phyloP scores from a whole-genome alignment of 2,888 invertebrate species.

The Dusona sp. region DNA sequence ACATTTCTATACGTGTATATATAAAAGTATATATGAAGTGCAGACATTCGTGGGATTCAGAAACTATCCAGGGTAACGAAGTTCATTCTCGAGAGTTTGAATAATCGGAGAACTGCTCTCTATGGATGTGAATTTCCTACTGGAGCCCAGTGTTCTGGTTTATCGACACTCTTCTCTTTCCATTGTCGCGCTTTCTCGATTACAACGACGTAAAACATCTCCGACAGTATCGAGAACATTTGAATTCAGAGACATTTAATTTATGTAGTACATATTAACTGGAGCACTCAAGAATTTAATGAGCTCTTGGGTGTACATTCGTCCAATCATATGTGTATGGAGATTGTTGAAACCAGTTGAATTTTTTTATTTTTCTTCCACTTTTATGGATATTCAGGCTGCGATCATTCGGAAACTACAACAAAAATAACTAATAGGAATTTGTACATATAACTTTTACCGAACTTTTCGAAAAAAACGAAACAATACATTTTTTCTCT shows the following conservation, averaged over 20 bases:
- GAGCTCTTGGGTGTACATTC: conserved; percentile 12
- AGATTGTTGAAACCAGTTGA: neutral
- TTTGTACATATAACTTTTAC: neutral
- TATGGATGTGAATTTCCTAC: conserved; percentile 33
- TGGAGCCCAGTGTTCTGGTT: conserved; percentile 37
- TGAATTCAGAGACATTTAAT: conserved; percentile 49
- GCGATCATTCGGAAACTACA: neutral
- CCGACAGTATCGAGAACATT: conserved; percentile 25
- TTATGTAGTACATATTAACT: conserved; percentile 26
- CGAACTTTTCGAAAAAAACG: too few relatives aligned
- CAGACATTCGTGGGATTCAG: conserved; percentile 21
- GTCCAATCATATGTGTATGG: neutral
- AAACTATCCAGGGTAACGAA: conserved; percentile 35
- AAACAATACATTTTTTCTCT: too few relatives aligned
- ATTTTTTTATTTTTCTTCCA: neutral
- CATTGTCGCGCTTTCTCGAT: conserved; percentile 50
- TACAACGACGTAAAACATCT: conserved; percentile 48
- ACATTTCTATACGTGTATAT: neutral
- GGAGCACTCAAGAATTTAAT: conserved; percentile 42
- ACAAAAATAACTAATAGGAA: neutral
- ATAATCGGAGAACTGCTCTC: conserved; percentile 23
- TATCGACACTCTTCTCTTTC: conserved; percentile 55
- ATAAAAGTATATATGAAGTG: neutral
- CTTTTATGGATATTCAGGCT: neutral
- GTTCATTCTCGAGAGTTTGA: conserved; percentile 43